phyloP scores from a whole-genome alignment of 2,888 invertebrate species.

The Candidula unifasciata region DNA sequence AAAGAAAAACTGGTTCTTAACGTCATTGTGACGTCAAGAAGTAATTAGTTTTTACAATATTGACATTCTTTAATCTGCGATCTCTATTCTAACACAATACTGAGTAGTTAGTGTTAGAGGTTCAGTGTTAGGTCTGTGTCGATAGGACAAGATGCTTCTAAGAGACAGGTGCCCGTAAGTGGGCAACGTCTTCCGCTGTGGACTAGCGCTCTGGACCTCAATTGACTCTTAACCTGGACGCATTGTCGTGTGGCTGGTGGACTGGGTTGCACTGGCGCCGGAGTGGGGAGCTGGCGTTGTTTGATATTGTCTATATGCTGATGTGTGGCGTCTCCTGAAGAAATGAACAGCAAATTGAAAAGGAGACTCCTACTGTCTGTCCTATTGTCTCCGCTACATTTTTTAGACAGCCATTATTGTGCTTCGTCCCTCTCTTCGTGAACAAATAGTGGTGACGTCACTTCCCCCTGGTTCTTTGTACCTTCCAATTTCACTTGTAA shows the following conservation, averaged over 20 bases:
- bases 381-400: slow-evolving; percentile 1
- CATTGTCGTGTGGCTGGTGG: not conserved
- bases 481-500: slow-evolving; percentile 31
- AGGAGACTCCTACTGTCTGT: not conserved
- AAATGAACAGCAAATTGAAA: not conserved
- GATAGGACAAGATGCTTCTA: not conserved
- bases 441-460: slow-evolving; percentile 28
- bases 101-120: not conserved
- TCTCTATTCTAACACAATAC: no score
- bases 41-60: no score
- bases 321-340: not conserved
- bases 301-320: slow-evolving; percentile 13
- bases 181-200: not conserved
- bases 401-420: slow-evolving; percentile 17
- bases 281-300: not conserved
- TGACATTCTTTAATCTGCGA: no score
- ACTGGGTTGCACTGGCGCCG: not conserved
- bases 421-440: slow-evolving; percentile 1
- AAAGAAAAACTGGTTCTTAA: no score
- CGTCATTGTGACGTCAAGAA: no score
- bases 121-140: not conserved
- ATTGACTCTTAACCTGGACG: slow-evolving; percentile 10
- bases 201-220: not conserved
- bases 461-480: slow-evolving; percentile 25
- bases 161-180: not conserved